phyloP scores from a whole-genome alignment of 2,113 vertebrate species.

The Protobothrops flavoviridis region DNA sequence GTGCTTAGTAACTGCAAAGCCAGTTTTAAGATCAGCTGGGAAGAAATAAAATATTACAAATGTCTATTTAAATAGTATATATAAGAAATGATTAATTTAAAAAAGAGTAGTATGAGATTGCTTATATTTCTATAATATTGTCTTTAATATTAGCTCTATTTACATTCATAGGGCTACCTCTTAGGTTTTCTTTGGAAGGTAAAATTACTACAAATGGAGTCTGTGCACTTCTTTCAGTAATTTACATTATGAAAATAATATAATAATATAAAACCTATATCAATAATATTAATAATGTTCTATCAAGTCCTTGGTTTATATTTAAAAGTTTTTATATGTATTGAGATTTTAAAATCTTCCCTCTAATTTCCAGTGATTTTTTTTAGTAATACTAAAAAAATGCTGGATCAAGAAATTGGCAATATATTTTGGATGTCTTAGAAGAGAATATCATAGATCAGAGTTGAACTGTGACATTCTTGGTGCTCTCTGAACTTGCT shows the following conservation, averaged over 20 bases:
- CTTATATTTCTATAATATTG: slow-evolving; percentile 16
- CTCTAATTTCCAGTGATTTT: neutral
- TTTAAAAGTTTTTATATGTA: neutral
- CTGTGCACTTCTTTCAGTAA: neutral
- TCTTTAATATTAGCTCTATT: slow-evolving; percentile 3
- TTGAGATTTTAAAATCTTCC: neutral
- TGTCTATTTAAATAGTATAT: slow-evolving; percentile 22
- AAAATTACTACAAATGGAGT: neutral
- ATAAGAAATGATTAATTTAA: slow-evolving; percentile 26
- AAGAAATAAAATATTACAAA: slow-evolving; percentile 55
- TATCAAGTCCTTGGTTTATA: neutral
- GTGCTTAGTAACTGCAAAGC: slow-evolving; percentile 74
- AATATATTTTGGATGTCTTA: neutral
- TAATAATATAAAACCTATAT: neutral
- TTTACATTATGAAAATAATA: neutral
- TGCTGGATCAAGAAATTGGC: neutral
- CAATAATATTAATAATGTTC: neutral
- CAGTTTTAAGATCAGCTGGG: slow-evolving; percentile 63
- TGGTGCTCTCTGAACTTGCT: neutral
- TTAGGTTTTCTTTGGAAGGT: neutral
- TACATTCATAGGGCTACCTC: neutral
- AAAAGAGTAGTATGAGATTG: neutral
- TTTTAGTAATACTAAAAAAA: neutral
- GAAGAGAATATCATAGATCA: neutral
- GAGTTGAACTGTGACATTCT: neutral